Percentiles rank a stretch among this genome's conserved stretches.
Conservation (phyloP, 2,113 vertebrate species). For the Salminus brasiliensis region DNA sequence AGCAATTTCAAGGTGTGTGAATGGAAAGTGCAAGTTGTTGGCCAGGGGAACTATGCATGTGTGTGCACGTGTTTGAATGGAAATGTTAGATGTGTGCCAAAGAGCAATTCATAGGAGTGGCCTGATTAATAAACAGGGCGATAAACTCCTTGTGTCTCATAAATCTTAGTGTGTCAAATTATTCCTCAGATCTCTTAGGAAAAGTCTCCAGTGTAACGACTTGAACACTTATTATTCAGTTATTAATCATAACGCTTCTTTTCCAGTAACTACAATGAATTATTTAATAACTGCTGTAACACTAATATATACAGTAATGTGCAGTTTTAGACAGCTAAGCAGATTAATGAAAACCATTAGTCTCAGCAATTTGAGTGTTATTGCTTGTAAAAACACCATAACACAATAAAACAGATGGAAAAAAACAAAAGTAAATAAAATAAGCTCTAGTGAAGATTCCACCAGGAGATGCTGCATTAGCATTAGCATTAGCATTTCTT, state of each 20-base stretch:
- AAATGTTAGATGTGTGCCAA: slow-evolving; percentile 1
- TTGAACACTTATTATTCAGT: background rate
- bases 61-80: slow-evolving; percentile 29
- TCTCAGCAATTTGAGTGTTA: too few relatives aligned
- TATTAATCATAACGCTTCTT: background rate
- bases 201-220: background rate
- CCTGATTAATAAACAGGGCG: background rate
- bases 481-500: too few relatives aligned
- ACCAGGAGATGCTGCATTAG: too few relatives aligned
- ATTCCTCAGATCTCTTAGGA: background rate
- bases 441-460: too few relatives aligned
- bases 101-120: background rate
- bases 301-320: background rate
- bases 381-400: too few relatives aligned
- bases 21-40: background rate
- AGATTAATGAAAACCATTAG: too few relatives aligned
- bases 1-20: slow-evolving; percentile 11
- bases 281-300: background rate
- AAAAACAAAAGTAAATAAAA: too few relatives aligned
- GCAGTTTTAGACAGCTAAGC: too few relatives aligned
- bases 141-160: background rate
- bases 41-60: background rate
- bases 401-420: too few relatives aligned
- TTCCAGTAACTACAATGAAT: too few relatives aligned
- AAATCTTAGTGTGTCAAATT: background rate